A percentile compares a stretch with the other conserved stretches of the same genome.
Conservation (phyloP, 2,113 vertebrate species). For the Bufo gargarizans region DNA sequence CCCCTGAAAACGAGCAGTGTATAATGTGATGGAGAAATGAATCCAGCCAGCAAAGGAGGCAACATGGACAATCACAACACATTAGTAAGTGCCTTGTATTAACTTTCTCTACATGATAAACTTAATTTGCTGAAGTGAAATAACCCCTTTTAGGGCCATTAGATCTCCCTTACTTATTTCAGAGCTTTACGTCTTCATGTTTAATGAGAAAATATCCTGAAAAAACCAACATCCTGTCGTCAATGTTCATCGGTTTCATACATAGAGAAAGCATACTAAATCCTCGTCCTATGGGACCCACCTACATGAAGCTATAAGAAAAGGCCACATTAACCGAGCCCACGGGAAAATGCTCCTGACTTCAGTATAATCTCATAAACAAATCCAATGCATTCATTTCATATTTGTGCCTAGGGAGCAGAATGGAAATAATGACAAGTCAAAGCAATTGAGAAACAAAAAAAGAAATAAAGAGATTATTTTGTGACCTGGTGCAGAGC, state of each 20-base stretch:
- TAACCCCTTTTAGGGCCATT: too few relatives aligned
- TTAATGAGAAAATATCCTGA: background rate
- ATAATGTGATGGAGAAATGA: too few relatives aligned
- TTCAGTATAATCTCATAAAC: background rate
- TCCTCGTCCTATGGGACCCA: background rate
- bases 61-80: too few relatives aligned
- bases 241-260: background rate
- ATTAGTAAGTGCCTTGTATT: too few relatives aligned
- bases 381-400: conserved; percentile 27
- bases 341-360: background rate
- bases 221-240: background rate
- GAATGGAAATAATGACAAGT: conserved; percentile 36
- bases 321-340: background rate
- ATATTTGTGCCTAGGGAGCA: background rate
- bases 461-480: conserved; percentile 43
- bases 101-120: too few relatives aligned
- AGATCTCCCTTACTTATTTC: too few relatives aligned
- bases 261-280: background rate
- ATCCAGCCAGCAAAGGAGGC: too few relatives aligned
- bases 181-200: background rate
- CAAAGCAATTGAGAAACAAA: conserved; percentile 13
- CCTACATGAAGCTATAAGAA: background rate
- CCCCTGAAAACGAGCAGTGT: too few relatives aligned
- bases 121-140: too few relatives aligned
- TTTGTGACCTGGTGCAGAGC: conserved; percentile 23